phyloP scores from a whole-genome alignment of 2,797 vertebrate genomes.

The Smutsia gigantea region DNA sequence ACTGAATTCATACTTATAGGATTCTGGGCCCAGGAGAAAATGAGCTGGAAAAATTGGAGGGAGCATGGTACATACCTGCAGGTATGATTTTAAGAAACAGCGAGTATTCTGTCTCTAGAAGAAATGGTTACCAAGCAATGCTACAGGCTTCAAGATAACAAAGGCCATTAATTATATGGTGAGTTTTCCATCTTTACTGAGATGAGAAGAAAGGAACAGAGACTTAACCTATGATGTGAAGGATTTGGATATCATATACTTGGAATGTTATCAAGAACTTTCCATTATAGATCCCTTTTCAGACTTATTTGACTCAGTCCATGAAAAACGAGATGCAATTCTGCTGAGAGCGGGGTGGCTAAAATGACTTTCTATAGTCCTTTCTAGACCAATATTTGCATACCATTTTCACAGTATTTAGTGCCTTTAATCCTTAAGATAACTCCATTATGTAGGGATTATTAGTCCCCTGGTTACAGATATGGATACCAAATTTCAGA shows the following conservation, averaged over 20 bases:
- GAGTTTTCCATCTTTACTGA: background rate
- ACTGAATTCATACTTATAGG: background rate
- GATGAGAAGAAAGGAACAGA: background rate
- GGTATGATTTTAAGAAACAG: background rate
- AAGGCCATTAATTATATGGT: background rate
- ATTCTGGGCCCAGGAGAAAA: background rate
- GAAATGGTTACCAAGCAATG: background rate
- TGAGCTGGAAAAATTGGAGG: background rate
- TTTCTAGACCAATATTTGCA: background rate
- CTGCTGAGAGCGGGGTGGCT: background rate
- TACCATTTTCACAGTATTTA: background rate
- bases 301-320: background rate
- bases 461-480: background rate
- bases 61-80: background rate
- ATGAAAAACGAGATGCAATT: background rate
- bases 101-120: background rate
- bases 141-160: background rate
- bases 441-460: background rate
- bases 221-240: background rate
- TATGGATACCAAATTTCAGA: background rate
- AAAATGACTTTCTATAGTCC: background rate
- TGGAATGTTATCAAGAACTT: background rate
- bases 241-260: background rate
- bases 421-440: background rate
- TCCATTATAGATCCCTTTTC: background rate